Percentiles rank a stretch among this genome's conserved stretches.
phyloP scores from a whole-genome alignment of 2,888 invertebrate species.

The Oscheius sp. region DNA sequence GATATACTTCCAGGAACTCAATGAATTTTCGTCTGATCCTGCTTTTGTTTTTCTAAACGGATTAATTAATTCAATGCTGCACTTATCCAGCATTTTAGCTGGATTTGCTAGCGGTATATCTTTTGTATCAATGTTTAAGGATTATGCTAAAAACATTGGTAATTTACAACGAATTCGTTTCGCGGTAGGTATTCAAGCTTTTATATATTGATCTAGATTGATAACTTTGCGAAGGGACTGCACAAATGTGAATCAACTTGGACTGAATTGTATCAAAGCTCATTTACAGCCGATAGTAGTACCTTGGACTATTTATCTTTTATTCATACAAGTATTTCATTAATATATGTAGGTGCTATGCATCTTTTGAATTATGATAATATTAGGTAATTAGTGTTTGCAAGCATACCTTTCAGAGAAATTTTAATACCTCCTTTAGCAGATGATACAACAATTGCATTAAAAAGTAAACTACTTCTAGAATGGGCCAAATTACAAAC shows the following conservation, averaged over 20 bases:
- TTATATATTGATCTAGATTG: not conserved
- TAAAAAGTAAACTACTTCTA: not conserved
- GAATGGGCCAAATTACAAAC: slow-evolving; percentile 1
- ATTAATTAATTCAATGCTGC: not conserved
- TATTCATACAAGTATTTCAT: not conserved
- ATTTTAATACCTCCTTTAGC: slow-evolving; percentile 3
- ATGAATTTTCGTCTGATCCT: not conserved
- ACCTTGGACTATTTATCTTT: slow-evolving; percentile 32
- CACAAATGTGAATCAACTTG: slow-evolving; percentile 25
- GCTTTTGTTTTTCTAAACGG: not conserved
- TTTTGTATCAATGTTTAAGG: not conserved
- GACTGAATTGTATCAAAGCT: slow-evolving; percentile 31
- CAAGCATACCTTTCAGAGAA: not conserved
- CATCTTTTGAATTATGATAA: not conserved
- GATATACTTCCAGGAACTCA: not conserved
- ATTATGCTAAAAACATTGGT: not conserved
- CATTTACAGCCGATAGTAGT: slow-evolving; percentile 38
- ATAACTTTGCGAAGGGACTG: not conserved
- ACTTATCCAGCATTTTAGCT: not conserved
- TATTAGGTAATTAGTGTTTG: not conserved
- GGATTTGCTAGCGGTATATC: not conserved
- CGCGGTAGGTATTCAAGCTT: not conserved
- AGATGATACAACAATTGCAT: slow-evolving; percentile 6
- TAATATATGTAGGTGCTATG: not conserved
- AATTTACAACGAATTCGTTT: not conserved